phyloP scores from a whole-genome alignment of 2,888 invertebrate species.

The Deilephila elpenor region DNA sequence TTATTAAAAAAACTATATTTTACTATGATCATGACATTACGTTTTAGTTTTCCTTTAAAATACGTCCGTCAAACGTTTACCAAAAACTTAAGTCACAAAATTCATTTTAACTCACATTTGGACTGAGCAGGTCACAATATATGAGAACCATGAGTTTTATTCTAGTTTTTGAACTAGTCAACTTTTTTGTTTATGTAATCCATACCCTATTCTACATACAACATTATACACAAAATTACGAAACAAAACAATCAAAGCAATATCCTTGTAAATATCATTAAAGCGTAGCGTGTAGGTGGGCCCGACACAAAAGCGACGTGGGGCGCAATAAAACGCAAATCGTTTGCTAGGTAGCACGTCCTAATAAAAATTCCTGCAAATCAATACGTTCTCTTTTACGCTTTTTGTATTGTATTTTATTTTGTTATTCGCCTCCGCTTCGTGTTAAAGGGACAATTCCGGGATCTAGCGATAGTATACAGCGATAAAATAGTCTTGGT shows the following conservation, averaged over 20 bases:
- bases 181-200: no score
- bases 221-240: no score
- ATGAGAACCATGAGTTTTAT: no score
- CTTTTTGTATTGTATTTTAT: slow-evolving; percentile 83
- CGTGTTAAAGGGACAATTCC: slow-evolving; percentile 83
- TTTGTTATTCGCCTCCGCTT: slow-evolving; percentile 78
- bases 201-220: no score
- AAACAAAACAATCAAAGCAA: not conserved
- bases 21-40: no score
- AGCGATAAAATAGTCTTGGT: slow-evolving; percentile 49
- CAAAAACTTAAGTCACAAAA: no score
- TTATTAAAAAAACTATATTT: no score
- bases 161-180: no score
- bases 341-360: slow-evolving; percentile 73
- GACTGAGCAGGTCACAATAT: no score
- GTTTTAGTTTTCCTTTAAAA: no score
- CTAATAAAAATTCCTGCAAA: slow-evolving; percentile 85
- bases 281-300: slow-evolving; percentile 2
- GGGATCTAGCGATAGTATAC: slow-evolving; percentile 63
- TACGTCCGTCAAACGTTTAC: no score
- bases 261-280: not conserved
- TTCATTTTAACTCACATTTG: no score
- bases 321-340: slow-evolving; percentile 71
- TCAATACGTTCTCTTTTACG: slow-evolving; percentile 84
- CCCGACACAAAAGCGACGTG: not conserved